phyloP scores from a whole-genome alignment of 53 echinoderm and acorn worm genomes.

The Patiria pectinifera region DNA sequence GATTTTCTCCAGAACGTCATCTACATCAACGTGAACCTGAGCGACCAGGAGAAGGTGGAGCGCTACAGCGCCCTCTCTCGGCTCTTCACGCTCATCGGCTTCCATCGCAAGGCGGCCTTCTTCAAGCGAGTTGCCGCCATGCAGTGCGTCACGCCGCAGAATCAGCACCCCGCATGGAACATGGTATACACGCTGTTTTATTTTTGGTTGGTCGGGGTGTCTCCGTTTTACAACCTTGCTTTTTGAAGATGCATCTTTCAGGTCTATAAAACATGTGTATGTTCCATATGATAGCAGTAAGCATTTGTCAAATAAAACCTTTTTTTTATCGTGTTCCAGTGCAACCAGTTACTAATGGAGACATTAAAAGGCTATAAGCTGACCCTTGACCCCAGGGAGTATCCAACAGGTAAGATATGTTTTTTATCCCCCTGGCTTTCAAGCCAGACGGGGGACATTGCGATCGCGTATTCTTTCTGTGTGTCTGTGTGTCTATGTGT shows the following conservation, averaged over 20 bases:
- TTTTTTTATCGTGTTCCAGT: slow-evolving; percentile 57
- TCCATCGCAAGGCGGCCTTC: slow-evolving; percentile 93
- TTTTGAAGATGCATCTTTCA: too few relatives aligned
- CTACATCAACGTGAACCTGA: slow-evolving; percentile 95
- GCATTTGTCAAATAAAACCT: background rate
- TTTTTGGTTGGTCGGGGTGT: too few relatives aligned
- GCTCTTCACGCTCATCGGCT: slow-evolving; percentile 90
- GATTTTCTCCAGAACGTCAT: slow-evolving; percentile 97
- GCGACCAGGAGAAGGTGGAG: slow-evolving; percentile 93
- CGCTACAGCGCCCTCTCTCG: slow-evolving; percentile 94
- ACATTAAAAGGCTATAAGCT: slow-evolving; percentile 86
- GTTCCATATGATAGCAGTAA: background rate
- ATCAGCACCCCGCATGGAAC: slow-evolving; percentile 81
- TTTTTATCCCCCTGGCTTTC: too few relatives aligned
- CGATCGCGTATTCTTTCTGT: too few relatives aligned
- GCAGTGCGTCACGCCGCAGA: slow-evolving; percentile 95
- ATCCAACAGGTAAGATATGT: slow-evolving; percentile 58
- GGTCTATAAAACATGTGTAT: too few relatives aligned
- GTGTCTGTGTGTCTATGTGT: too few relatives aligned
- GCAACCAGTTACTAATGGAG: slow-evolving; percentile 86
- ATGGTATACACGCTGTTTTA: slow-evolving; percentile 51
- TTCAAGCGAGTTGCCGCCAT: slow-evolving; percentile 99
- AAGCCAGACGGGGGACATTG: too few relatives aligned
- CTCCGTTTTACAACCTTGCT: too few relatives aligned
- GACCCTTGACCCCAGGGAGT: slow-evolving; percentile 84